Evolutionary conservation across 1,140 invertebrate species (phyloP), one percentile per base, ranked within the genome.

Genomic region (Atta texana): DNA sequence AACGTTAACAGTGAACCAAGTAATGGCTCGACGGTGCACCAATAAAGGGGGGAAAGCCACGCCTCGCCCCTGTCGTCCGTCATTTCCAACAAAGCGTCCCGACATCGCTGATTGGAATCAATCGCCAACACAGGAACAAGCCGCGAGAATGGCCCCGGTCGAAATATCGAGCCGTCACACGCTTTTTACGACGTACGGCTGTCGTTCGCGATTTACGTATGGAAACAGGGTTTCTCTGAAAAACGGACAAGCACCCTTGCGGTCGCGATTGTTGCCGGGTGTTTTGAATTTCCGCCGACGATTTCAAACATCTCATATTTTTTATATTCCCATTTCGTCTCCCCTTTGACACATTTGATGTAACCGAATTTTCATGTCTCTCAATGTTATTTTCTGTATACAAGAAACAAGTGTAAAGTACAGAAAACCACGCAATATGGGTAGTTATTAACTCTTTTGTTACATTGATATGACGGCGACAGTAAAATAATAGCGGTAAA

Each of bases 101-200:
- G 53, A 89, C 82, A 88, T 87, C 77, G 80, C 63, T 89, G 88
- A 86, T 89, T 89, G 88, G 84, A 89, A 89, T 89, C 88, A 89
- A 89, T 89, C 88, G 88, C 49, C 31, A 28, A 39, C 76, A 68
- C 76, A 68, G 51, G 49, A 51, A 69, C 28, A 63, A 68, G 21
- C 59, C 34, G 39, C 53, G 49, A 86, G 57, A 75, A 57, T 63
- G 53, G 69, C 57, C 31, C 8, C 63, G 69, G 39, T 66, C 57
- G 66, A 89, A 88, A 89, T 72, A 89, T 89, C 84, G 88, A 69
- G 86, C 85, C 80, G 88, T 71, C 84, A 87, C 88, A 76, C 44
- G 14, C 76, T 89, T 89, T 44, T 89, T 75, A 28, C 80, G 64
- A 75, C 84, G 87, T 69, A 63, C 84, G 55, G 63, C 72, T 76